Evolutionary conservation across 2,888 invertebrate species (phyloP).

Genomic region (Leptinotarsa juncta): DNA sequence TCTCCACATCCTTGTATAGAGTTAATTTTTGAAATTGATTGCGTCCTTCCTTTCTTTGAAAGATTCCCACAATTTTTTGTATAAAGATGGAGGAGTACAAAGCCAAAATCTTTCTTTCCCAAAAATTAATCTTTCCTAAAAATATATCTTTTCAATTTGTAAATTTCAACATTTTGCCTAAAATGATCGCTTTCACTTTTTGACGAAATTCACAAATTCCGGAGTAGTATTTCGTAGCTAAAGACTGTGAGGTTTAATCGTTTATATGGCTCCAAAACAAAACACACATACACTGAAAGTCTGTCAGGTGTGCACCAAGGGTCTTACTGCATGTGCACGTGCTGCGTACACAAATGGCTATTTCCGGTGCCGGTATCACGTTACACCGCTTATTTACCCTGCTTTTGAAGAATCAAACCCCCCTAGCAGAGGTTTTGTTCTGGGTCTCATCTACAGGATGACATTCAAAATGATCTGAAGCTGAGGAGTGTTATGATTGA

Average conservation of each 20-base stretch:
- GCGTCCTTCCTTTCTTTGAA: too few relatives aligned
- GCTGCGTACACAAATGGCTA: conserved; percentile 55
- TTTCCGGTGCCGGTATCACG: conserved; percentile 54
- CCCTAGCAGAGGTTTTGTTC: conserved; percentile 24
- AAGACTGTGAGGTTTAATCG: conserved; percentile 32
- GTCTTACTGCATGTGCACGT: conserved; percentile 51
- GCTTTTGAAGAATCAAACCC: conserved; percentile 19
- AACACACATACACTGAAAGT: conserved; percentile 28
- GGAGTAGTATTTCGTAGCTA: not conserved
- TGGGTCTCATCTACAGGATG: conserved; percentile 21
- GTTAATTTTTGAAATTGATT: too few relatives aligned
- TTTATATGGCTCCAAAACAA: conserved; percentile 23
- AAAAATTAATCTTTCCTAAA: too few relatives aligned
- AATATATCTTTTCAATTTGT: too few relatives aligned
- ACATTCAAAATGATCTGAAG: not conserved
- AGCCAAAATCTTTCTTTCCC: too few relatives aligned
- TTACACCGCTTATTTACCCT: conserved; percentile 44
- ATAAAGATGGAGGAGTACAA: too few relatives aligned
- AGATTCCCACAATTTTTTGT: too few relatives aligned
- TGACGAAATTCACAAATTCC: not conserved
- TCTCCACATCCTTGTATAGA: too few relatives aligned
- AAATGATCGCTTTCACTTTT: not conserved
- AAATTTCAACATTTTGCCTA: not conserved
- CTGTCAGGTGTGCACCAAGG: conserved; percentile 53
- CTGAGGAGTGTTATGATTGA: too few relatives aligned